phyloP scores from a whole-genome alignment of 2,113 vertebrate genomes.

The Chinchilla lanigera region DNA sequence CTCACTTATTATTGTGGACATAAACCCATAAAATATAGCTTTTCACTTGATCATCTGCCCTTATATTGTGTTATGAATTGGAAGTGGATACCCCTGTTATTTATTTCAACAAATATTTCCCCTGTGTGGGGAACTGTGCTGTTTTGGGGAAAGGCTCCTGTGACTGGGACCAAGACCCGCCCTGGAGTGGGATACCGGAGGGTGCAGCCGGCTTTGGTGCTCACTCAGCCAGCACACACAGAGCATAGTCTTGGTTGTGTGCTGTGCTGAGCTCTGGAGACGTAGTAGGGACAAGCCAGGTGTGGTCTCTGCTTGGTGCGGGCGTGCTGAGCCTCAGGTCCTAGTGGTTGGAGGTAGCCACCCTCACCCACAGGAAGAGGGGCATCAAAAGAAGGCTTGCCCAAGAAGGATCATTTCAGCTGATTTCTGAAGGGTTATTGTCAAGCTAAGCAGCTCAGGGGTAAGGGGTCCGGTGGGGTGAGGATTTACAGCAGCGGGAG shows the following conservation, averaged over 20 bases:
- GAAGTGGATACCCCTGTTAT: not conserved
- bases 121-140: not conserved
- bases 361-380: not conserved
- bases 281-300: not conserved
- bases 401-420: not conserved
- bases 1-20: not conserved
- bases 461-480: not conserved
- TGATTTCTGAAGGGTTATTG: not conserved
- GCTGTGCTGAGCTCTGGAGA: too few species aligned
- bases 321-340: too few species aligned
- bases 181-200: not conserved
- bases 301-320: accelerated
- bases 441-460: not conserved
- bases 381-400: not conserved
- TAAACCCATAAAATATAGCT: not conserved
- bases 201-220: accelerated
- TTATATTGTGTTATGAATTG: not conserved
- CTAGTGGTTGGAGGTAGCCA: not conserved
- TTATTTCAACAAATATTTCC: not conserved
- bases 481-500: not conserved
- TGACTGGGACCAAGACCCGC: too few species aligned
- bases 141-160: not conserved
- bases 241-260: not conserved
- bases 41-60: not conserved
- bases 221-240: not conserved